Percentiles rank a stretch among this genome's conserved stretches.
These are phyloP conservation scores for Julus scanicus DNA, from an alignment of 2,888 invertebrate species.

Conservation along the genomic window DNA sequence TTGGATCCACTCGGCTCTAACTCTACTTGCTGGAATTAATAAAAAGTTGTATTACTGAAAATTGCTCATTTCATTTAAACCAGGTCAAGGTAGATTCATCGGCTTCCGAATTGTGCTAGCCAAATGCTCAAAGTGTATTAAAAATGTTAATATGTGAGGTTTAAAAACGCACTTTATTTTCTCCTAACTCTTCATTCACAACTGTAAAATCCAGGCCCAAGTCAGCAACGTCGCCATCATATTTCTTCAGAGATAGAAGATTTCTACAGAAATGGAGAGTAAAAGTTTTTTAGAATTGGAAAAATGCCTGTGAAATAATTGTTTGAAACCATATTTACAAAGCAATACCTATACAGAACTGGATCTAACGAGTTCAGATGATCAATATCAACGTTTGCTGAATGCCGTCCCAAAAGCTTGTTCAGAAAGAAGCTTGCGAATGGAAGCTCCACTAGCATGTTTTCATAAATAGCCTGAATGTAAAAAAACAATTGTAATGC, in stretches of 20 bases:
- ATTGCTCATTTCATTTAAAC: no score
- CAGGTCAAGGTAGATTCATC: no score
- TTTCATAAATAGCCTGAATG: slow-evolving; percentile 88
- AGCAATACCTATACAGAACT: slow-evolving; percentile 76
- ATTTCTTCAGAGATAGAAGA: slow-evolving; percentile 85
- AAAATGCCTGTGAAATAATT: neutral
- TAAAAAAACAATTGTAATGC: slow-evolving; percentile 12
- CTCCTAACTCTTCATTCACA: slow-evolving; percentile 88
- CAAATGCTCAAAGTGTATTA: no score
- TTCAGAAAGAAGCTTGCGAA: slow-evolving; percentile 96
- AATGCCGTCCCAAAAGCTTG: slow-evolving; percentile 81
- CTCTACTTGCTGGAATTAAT: slow-evolving; percentile 77
- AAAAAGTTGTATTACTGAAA: neutral
- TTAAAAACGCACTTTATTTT: slow-evolving; percentile 79
- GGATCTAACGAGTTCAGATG: slow-evolving; percentile 94
- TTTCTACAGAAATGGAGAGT: slow-evolving; percentile 71
- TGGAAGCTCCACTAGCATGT: slow-evolving; percentile 91
- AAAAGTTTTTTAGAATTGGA: neutral
- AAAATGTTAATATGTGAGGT: no score
- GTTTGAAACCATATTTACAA: neutral
- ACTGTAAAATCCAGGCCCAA: slow-evolving; percentile 90
- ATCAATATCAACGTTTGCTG: slow-evolving; percentile 83
- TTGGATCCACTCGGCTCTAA: slow-evolving; percentile 90
- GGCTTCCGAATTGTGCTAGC: no score
- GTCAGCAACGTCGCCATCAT: slow-evolving; percentile 86